phyloP scores from a whole-genome alignment of 2,888 invertebrate species.

The Cryptus armator region DNA sequence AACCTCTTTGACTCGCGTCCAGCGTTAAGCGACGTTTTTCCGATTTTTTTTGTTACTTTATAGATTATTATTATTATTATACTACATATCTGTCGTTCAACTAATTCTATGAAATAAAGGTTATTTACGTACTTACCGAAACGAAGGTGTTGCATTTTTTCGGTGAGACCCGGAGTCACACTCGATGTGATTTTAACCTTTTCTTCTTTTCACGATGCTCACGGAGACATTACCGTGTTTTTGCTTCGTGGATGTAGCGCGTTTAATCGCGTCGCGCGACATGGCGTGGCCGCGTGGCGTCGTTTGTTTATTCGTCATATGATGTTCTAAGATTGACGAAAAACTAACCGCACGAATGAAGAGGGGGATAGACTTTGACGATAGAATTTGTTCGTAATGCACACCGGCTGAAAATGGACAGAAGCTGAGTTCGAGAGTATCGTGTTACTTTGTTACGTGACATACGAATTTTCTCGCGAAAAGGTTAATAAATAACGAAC shows the following conservation, averaged over 20 bases:
- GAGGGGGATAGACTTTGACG: no score
- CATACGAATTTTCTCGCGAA: neutral
- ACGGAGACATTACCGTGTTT: no score
- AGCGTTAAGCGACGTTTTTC: slow-evolving; percentile 19
- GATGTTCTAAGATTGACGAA: neutral
- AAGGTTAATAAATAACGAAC: neutral
- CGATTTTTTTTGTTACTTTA: slow-evolving; percentile 32
- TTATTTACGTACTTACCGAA: slow-evolving; percentile 62
- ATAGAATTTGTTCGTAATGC: neutral
- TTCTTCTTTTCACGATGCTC: neutral
- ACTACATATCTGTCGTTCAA: slow-evolving; percentile 52
- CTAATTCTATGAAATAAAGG: slow-evolving; percentile 66
- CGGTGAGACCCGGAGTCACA: neutral
- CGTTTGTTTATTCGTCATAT: no score
- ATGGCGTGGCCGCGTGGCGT: no score
- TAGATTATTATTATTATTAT: slow-evolving; percentile 25
- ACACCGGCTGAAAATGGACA: neutral
- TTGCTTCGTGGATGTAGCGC: no score
- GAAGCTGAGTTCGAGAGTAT: neutral
- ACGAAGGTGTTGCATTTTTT: neutral
- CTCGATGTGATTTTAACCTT: neutral
- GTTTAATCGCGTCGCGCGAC: no score
- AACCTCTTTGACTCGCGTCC: slow-evolving; percentile 39
- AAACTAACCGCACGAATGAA: neutral
- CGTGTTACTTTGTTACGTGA: neutral